Percentiles rank a stretch among this genome's conserved stretches.
Evolutionary conservation across 2,888 invertebrate species (phyloP).

Genomic region (Teinopalpus imperialis): DNA sequence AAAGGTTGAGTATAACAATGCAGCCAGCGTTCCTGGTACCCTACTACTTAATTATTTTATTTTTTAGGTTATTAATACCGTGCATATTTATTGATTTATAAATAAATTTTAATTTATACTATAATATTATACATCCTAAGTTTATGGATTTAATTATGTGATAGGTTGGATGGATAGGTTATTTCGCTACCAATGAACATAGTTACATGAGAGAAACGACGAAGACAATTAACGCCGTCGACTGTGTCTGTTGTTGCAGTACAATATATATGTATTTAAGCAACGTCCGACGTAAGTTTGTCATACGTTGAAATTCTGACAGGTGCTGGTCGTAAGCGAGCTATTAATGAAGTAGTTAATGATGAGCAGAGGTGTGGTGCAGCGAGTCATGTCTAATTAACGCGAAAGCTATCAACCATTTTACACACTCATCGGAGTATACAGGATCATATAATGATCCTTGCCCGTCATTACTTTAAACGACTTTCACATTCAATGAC

Average conservation of each 20-base stretch:
- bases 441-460: constrained; percentile 43
- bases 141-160: too few relatives aligned
- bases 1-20: too few relatives aligned
- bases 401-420: constrained; percentile 55
- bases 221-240: constrained; percentile 72
- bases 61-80: too few relatives aligned
- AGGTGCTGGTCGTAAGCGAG: constrained; percentile 70
- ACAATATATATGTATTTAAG: constrained; percentile 75
- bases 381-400: constrained; percentile 74
- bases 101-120: too few relatives aligned
- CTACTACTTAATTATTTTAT: too few relatives aligned
- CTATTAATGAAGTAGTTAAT: constrained; percentile 81
- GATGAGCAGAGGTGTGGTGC: constrained; percentile 75
- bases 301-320: constrained; percentile 73
- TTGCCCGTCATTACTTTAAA: constrained; percentile 48
- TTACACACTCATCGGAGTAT: constrained; percentile 45
- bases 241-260: constrained; percentile 69
- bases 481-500: constrained; percentile 33
- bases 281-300: constrained; percentile 53
- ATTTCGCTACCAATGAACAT: too few relatives aligned
- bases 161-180: constrained; percentile 41
- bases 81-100: too few relatives aligned
- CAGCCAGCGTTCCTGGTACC: too few relatives aligned
- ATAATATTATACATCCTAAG: too few relatives aligned
- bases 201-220: constrained; percentile 49